Evolutionary conservation across 2,797 vertebrate species (phyloP).

Genomic region (Chelon labrosus): DNA sequence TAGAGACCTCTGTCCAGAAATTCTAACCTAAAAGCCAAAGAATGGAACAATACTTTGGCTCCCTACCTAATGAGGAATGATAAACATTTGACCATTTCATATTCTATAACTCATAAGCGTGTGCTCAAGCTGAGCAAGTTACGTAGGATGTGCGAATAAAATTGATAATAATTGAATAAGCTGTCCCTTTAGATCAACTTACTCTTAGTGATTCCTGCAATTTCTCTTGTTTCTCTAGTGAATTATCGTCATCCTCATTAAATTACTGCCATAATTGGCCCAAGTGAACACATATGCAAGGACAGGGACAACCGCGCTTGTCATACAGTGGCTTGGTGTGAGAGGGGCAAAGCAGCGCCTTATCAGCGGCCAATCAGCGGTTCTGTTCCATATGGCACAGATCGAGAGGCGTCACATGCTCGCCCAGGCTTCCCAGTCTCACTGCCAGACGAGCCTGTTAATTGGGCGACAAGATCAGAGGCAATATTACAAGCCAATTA

Average conservation of each 20-base stretch:
- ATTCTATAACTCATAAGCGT: background rate
- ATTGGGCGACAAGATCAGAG: constrained; percentile 99
- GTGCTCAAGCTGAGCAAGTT: constrained; percentile 17
- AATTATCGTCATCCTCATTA: constrained; percentile 41
- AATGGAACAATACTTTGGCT: too few relatives aligned
- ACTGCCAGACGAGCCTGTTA: constrained; percentile 99
- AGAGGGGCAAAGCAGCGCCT: constrained; percentile 86
- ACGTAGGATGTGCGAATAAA: constrained; percentile 19
- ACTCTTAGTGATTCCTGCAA: constrained; percentile 28
- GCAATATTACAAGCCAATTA: constrained; percentile 99
- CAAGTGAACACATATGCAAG: constrained; percentile 12
- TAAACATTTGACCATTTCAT: background rate
- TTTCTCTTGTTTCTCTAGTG: constrained; percentile 13
- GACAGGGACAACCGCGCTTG: constrained; percentile 21
- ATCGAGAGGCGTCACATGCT: constrained; percentile 94
- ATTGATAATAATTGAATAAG: constrained; percentile 28
- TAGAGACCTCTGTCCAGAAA: too few relatives aligned
- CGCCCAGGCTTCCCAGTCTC: constrained; percentile 90
- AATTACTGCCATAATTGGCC: constrained; percentile 39
- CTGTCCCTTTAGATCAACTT: constrained; percentile 41
- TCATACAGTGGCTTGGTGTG: constrained; percentile 80
- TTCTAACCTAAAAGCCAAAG: too few relatives aligned
- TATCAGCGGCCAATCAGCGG: constrained; percentile 94
- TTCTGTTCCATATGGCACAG: constrained; percentile 95
- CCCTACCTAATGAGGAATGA: too few relatives aligned